Base-by-base conservation (phyloP, 2,888 invertebrate genomes). In the Listrodromus nycthemerus region DNA sequence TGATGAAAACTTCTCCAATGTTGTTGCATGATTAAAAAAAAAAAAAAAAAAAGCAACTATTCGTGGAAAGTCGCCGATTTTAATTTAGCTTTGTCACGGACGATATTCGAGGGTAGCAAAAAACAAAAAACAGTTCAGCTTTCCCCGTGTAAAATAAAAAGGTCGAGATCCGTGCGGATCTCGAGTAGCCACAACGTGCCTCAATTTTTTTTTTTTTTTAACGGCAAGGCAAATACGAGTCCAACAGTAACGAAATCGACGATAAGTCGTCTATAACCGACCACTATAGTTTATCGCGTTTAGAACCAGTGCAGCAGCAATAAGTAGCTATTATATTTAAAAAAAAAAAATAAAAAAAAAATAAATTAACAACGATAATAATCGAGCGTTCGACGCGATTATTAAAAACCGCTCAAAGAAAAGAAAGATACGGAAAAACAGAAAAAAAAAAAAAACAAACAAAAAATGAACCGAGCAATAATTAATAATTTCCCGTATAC, bases 121-220 rank as follows among this genome's bases (percentile, higher is more conserved):
- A 24, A 3, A 10, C 0, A 21, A 55, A 55, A 27, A 41, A 37
- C 7, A 55, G 37, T 27, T 19, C 37, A 41, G 21, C 24, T 24
- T 66, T 79, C 52, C 41, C 41, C 52, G 65, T 21, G 75, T 55
- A 67, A 70, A 45, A 52, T 61, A 5, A 27, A 24, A 10, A 58
- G 58, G 58, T 30, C 55, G 58, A 58, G 61, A 37, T 73, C 45
- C 41, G 27, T 61, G 27, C n/a, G 45, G 61, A 82, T 79, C 67
- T 74, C 74, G 74, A 45, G 69, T 70, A 75, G 50, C 69, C 79
- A 69, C 30, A 75, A 70, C 55, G 79, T 75, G 82, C 65, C 79
- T 79, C 74, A 41, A 74, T 45, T 67, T 73, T 19, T 61, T 48
- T 27, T 61, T 52, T 24, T 71, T 48, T 58, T 50, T 13, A n/a